These are phyloP conservation scores for Hypotaenidia philippensis DNA, from an alignment of 2,797 vertebrate genomes.

Conservation along the genomic window DNA sequence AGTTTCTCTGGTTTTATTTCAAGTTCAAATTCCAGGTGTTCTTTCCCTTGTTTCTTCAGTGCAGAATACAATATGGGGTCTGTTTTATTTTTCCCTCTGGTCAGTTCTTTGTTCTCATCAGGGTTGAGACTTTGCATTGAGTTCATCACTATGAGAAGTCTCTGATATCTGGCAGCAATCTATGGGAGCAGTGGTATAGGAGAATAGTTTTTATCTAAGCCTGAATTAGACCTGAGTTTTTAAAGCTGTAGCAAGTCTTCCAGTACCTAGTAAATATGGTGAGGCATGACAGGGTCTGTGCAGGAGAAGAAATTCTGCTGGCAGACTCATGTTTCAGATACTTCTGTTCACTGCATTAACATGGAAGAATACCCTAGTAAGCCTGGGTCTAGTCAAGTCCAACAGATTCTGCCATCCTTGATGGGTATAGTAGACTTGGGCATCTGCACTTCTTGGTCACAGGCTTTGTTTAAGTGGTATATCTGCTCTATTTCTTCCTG, in stretches of 20 bases:
- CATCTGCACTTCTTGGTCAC: not conserved
- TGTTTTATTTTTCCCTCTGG: not conserved
- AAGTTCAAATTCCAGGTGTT: not conserved
- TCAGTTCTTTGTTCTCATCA: not conserved
- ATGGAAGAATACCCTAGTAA: not conserved
- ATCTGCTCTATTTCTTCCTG: not conserved
- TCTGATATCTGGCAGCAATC: not conserved
- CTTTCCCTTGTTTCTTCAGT: not conserved
- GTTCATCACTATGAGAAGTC: not conserved
- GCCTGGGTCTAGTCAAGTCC: not conserved
- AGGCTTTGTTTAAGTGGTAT: not conserved
- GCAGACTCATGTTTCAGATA: not conserved
- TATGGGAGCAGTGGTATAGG: not conserved
- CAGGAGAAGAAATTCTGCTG: not conserved
- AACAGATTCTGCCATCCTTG: not conserved
- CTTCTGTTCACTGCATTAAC: not conserved
- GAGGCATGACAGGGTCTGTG: not conserved
- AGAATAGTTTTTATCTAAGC: not conserved
- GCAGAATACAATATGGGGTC: accelerated
- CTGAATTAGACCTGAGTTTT: not conserved
- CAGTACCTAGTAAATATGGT: not conserved
- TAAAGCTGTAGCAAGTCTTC: not conserved
- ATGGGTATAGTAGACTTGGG: not conserved
- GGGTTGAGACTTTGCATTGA: not conserved
- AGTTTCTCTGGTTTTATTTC: not conserved